These are phyloP conservation scores for Etheostoma perlongum DNA, from an alignment of 2,797 vertebrate genomes.

Conservation along the genomic window DNA sequence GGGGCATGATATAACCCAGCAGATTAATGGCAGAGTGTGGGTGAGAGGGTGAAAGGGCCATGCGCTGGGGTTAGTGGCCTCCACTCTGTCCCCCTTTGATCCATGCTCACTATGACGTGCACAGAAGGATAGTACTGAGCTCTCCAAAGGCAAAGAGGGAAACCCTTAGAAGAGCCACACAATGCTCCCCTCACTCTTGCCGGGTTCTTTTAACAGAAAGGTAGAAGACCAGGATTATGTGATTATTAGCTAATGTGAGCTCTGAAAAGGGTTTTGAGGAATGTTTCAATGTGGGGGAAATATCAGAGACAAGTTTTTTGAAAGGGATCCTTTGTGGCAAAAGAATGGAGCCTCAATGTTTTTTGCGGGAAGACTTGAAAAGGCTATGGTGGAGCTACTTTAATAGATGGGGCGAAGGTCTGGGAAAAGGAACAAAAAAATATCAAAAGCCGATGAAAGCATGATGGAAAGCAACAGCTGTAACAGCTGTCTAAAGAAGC, in stretches of 20 bases:
- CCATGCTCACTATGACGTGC: conserved; percentile 51
- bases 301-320: conserved; percentile 71
- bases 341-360: conserved; percentile 68
- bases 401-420: conserved; percentile 58
- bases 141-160: conserved; percentile 54
- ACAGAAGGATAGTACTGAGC: conserved; percentile 61
- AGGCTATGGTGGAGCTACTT: conserved; percentile 55
- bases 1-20: conserved; percentile 54
- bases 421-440: conserved; percentile 42
- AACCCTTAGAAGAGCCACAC: conserved; percentile 70
- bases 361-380: conserved; percentile 53
- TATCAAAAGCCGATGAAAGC: conserved; percentile 57
- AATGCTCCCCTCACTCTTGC: conserved; percentile 73
- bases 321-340: conserved; percentile 76
- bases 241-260: conserved; percentile 79
- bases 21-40: conserved; percentile 79
- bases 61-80: conserved; percentile 64
- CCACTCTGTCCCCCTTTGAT: conserved; percentile 72
- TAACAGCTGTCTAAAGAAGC: conserved; percentile 53
- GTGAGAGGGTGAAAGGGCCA: conserved; percentile 80
- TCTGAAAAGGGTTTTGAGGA: conserved; percentile 68
- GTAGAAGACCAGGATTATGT: conserved; percentile 74
- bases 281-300: conserved; percentile 75
- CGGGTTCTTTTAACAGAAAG: conserved; percentile 54
- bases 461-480: conserved; percentile 64